phyloP scores from a whole-genome alignment of 1,140 invertebrate genomes.

The Tenebrio molitor region DNA sequence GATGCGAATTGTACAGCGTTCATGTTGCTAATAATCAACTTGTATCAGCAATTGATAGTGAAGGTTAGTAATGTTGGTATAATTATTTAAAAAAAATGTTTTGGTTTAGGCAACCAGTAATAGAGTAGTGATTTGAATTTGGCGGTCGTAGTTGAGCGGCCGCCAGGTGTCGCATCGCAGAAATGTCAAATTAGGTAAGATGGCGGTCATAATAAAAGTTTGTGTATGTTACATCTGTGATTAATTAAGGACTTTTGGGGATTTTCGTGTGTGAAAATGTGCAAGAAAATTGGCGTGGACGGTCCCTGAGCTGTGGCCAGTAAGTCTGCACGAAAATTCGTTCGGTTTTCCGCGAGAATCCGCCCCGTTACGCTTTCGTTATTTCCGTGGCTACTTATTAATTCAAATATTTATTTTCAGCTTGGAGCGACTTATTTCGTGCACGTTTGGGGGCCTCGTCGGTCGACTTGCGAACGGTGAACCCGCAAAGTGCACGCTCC shows the following conservation, averaged over 20 bases:
- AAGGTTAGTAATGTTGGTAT: too few species aligned
- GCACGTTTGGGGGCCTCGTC: background rate
- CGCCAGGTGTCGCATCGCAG: background rate
- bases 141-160: background rate
- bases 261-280: conserved; percentile 43
- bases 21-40: conserved; percentile 67
- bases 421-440: background rate
- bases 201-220: conserved; percentile 44
- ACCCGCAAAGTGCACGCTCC: background rate
- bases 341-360: background rate
- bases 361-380: conserved; percentile 1
- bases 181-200: conserved; percentile 38
- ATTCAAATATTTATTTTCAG: conserved; percentile 33
- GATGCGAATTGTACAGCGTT: conserved; percentile 74
- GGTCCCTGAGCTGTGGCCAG: background rate
- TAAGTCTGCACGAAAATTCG: background rate
- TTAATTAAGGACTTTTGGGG: background rate
- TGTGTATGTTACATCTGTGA: conserved; percentile 41
- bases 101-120: conserved; percentile 13
- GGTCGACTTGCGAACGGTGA: background rate
- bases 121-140: conserved; percentile 1
- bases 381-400: conserved; percentile 16
- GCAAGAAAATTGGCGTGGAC: background rate
- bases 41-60: too few species aligned
- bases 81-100: too few species aligned